phyloP scores from a whole-genome alignment of 2,888 invertebrate genomes.

The Cheilosia variabilis region DNA sequence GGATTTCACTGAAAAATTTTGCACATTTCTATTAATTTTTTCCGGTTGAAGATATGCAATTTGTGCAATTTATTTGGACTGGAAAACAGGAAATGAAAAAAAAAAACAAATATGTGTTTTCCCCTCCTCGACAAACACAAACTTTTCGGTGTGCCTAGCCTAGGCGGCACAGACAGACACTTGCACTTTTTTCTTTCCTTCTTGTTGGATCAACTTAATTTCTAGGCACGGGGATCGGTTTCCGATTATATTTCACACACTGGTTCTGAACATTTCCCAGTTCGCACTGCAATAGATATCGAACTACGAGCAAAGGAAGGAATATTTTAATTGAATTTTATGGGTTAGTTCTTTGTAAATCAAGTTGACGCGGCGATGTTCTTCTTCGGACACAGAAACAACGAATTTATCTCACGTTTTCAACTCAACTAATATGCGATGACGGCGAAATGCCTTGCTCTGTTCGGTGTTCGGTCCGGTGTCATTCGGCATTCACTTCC shows the following conservation, averaged over 20 bases:
- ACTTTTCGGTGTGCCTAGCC: conserved; percentile 53
- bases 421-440: conserved; percentile 67
- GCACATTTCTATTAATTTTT: conserved; percentile 62
- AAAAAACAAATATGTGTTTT: conserved; percentile 39
- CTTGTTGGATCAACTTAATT: conserved; percentile 47
- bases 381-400: conserved; percentile 66
- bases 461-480: conserved; percentile 1
- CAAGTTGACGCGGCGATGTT: conserved; percentile 64
- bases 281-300: conserved; percentile 11
- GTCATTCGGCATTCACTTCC: conserved; percentile 15
- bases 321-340: conserved; percentile 10
- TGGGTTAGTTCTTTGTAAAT: conserved; percentile 28
- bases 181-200: conserved; percentile 69
- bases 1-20: conserved; percentile 62
- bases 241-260: conserved; percentile 25
- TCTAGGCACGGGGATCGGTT: conserved; percentile 38
- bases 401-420: conserved; percentile 72
- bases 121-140: conserved; percentile 22
- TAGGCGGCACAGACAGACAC: conserved; percentile 71
- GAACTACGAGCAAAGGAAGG: background rate
- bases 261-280: conserved; percentile 49
- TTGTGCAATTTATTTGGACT: conserved; percentile 13
- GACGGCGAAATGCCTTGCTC: conserved; percentile 43
- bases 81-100: conserved; percentile 6
- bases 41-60: conserved; percentile 34